Base-by-base conservation (phyloP, 23 tunicate species). In the Botrylloides violaceus region DNA sequence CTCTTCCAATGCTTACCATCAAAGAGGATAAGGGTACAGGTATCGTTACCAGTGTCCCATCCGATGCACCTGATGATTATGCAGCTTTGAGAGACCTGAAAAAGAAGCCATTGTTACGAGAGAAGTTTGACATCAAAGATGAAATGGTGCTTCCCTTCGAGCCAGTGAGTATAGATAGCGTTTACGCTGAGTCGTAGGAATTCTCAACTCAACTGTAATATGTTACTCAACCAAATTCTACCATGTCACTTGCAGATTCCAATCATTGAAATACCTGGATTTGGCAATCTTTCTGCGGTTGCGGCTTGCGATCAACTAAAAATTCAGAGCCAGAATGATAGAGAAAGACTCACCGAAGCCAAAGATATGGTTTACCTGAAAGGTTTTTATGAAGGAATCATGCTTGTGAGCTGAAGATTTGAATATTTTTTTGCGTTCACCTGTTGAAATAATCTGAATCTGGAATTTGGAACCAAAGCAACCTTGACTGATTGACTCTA, bases 21-120 rank as follows among this genome's bases (percentile, higher is more conserved):
- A 95, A 87, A 77, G 99, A 95, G 68, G 99, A 90, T 76, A 95
- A 95, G 70, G 99, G 99, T 29, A 95, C 96, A 18, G 99, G 99
- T 1, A 81, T 95, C 5, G 99, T 95, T 7, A 95, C 99, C 5
- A 82, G 91, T 35, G 99, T 95, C 19, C 99, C 99, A 9, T 95
- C 99, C n/a, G 99, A 95, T 61, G 77, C 99, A 7, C 99, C 99
- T 19, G 99, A 95, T 75, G 99, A 95, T 70, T 95, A 72, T 76
- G 99, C 99, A 1, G 99, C 99, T 4, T 55, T 95, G 50, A 85
- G 80, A 53, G 99, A 95, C 59, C 36, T 95, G 55, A 95, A 95
- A 64, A 87, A 82, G 32, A 95, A 95, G 65, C 76, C 85, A 0
- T 64, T 80, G 4, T 66, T 94, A 2, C 65, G 98, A 23, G 56